These are phyloP conservation scores for Strigamia crassipes DNA, from an alignment of 2,888 invertebrate species.

Conservation along the genomic window DNA sequence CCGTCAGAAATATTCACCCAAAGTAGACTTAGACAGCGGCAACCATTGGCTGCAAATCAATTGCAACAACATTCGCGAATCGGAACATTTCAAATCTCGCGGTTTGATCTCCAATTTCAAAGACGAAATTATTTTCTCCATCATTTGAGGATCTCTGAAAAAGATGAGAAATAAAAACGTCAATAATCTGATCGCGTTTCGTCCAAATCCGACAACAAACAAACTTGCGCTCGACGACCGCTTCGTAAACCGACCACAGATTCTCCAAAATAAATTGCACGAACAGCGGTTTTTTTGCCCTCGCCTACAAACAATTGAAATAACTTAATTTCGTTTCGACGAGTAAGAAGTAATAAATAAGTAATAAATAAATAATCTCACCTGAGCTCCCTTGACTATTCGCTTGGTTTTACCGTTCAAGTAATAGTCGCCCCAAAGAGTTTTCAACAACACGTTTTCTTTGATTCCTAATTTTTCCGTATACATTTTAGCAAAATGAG, in stretches of 20 bases:
- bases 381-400: constrained; percentile 84
- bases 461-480: constrained; percentile 75
- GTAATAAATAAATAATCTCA: constrained; percentile 50
- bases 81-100: constrained; percentile 77
- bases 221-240: constrained; percentile 71
- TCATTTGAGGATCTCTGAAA: constrained; percentile 58
- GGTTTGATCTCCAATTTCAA: constrained; percentile 75
- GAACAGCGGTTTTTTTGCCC: constrained; percentile 90
- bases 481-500: constrained; percentile 80
- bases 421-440: constrained; percentile 94
- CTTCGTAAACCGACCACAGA: constrained; percentile 87
- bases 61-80: constrained; percentile 76
- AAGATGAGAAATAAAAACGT: constrained; percentile 49
- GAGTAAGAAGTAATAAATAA: too few species aligned
- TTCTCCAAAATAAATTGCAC: constrained; percentile 90
- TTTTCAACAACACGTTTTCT: constrained; percentile 72
- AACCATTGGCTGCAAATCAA: constrained; percentile 87
- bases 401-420: constrained; percentile 81
- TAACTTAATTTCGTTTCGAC: not conserved
- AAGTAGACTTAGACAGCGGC: constrained; percentile 79
- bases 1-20: constrained; percentile 60
- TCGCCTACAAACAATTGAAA: constrained; percentile 62
- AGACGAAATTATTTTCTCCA: constrained; percentile 60
- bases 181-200: constrained; percentile 49
- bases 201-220: too few species aligned